Percentiles rank a stretch among this genome's conserved stretches.
Evolutionary conservation across 37 sponge, comb jelly and placozoan genomes (phyloP).

Genomic region (Beroe forskalii): DNA sequence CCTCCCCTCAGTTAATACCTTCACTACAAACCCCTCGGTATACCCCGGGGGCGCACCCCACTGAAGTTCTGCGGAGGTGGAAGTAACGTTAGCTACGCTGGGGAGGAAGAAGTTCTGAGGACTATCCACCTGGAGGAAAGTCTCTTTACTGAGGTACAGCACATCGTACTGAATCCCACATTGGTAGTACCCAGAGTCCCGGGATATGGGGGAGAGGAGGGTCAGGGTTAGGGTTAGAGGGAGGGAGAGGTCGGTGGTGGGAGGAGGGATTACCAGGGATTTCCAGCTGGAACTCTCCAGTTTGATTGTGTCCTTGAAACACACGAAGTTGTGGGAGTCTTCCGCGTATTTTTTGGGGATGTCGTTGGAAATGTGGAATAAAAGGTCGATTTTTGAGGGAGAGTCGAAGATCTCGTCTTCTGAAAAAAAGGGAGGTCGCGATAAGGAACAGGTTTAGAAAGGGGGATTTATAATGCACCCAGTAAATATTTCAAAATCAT

Average conservation of each 20-base stretch:
- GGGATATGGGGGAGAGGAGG: constrained; percentile 11
- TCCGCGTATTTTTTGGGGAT: not conserved
- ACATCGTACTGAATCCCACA: constrained; percentile 14
- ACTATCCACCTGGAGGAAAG: not conserved
- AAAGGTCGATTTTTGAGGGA: not conserved
- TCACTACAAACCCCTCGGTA: too few species aligned
- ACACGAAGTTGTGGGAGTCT: not conserved
- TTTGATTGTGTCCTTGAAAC: not conserved
- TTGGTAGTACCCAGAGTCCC: constrained; percentile 39
- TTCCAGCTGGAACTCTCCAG: not conserved
- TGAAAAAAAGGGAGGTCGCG: not conserved
- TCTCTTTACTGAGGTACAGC: not conserved
- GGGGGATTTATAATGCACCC: not conserved
- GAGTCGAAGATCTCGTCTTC: not conserved
- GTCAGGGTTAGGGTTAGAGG: not conserved
- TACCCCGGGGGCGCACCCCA: too few species aligned
- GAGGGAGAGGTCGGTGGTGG: not conserved
- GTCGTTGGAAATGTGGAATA: not conserved
- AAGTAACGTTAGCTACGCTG: not conserved
- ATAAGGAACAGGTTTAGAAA: not conserved
- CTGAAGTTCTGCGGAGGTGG: not conserved
- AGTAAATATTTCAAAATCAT: too few species aligned
- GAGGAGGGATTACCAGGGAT: not conserved
- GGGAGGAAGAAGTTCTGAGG: not conserved
- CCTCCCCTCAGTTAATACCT: too few species aligned